Conservation (phyloP, 2,113 vertebrate genomes). For the Oxyura jamaicensis region DNA sequence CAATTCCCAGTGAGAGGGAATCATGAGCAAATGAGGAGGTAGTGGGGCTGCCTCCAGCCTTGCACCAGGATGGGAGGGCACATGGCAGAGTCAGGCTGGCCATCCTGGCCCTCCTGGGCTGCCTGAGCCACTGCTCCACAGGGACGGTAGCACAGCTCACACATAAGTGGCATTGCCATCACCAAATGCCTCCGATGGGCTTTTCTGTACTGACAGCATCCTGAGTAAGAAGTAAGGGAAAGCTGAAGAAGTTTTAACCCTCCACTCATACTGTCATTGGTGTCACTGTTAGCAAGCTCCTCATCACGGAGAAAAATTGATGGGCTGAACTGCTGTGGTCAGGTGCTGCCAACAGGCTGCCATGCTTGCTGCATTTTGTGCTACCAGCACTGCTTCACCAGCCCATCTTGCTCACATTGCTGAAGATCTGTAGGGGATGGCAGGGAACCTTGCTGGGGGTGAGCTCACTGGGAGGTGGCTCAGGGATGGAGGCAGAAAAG, state of each 20-base stretch:
- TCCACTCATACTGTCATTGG: background rate
- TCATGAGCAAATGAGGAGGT: background rate
- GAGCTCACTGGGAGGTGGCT: background rate
- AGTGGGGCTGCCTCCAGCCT: background rate
- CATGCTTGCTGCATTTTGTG: background rate
- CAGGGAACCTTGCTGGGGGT: background rate
- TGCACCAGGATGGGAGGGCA: background rate
- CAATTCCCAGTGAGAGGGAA: background rate
- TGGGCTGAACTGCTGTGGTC: background rate
- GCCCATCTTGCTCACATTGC: background rate
- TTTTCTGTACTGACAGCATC: background rate
- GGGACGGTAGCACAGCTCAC: background rate
- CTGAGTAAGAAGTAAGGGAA: background rate
- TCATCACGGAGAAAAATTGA: background rate
- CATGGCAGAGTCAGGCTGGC: fast-evolving
- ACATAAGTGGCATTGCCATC: background rate
- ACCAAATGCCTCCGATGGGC: background rate
- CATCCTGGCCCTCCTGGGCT: background rate
- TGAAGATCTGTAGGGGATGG: background rate
- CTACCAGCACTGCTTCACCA: background rate
- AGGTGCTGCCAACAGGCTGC: background rate
- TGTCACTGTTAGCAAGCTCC: background rate
- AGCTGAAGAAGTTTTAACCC: background rate
- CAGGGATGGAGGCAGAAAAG: background rate
- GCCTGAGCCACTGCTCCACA: background rate